Evolutionary conservation across 2,888 invertebrate genomes (phyloP), one percentile per base, ranked within the genome.

Genomic region (Deilephila porcellus): DNA sequence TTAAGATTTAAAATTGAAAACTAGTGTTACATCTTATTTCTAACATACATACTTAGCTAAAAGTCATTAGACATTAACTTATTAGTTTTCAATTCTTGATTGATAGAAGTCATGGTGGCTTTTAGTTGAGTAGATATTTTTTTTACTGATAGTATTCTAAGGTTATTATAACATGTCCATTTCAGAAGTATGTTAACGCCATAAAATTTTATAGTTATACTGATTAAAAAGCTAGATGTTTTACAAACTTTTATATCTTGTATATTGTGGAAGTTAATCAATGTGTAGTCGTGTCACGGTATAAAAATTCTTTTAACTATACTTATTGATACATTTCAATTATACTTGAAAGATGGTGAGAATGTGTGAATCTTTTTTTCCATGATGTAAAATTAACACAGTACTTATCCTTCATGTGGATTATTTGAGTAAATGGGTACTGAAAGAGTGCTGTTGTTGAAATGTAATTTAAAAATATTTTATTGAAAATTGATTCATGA

Each of bases 401-500:
- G 45, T 67, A 25, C 25, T 52, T 52, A 25, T 52, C 14, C 20
- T 64, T 62, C 34, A 34, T 63, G 20, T 25, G 20, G 5, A 17
- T 20, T 67, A 4, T 67, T 56, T 19, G 56, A 29, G 11, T 34
- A 37, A 20, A 17, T 67, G 52, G 6, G 20, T 4, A 52, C 45
- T 67, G 45, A 52, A 7, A 67, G 17, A 52, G 25, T 45, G 25
- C 25, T 25, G 45, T 17, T 67, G 29, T 52, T 67, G 17, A 67
- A 67, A 67, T 67, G 52, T 62, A 62, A 62, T 32, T 71, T 71
- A 59, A 29, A 72, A 29, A 72, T 60, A 62, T 60, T 70, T 56
- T 73, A 63, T 70, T 64, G 34, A 74, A 74, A 73, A 86, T 88
- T 88, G 78, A 90, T 91, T 88, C 83, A 89, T 88, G 82, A 88